These are phyloP conservation scores for Panthera uncia DNA, from an alignment of 2,113 vertebrate genomes.

Conservation along the genomic window DNA sequence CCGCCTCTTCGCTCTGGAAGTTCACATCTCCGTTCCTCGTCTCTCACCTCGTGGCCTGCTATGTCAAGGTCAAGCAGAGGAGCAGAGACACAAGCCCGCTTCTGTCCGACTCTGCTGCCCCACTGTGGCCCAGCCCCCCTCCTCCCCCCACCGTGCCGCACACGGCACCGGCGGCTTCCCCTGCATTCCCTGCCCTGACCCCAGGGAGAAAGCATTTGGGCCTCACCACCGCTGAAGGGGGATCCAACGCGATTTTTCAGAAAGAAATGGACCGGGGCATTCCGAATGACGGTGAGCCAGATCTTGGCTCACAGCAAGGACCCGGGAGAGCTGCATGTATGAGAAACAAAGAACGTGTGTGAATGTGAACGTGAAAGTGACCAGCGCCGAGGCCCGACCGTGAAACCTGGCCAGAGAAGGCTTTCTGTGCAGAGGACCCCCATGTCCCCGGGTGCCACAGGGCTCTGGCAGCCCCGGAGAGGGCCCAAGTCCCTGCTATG, in stretches of 20 bases:
- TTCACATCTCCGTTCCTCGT: not conserved
- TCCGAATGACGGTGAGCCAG: not conserved
- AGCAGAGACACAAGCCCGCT: not conserved
- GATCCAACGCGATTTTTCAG: not conserved
- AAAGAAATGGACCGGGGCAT: not conserved
- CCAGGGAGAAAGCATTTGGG: not conserved
- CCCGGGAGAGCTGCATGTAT: not conserved
- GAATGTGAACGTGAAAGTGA: constrained; percentile 36
- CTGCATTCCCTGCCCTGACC: not conserved
- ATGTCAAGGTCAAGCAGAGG: not conserved
- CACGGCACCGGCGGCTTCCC: fast-evolving
- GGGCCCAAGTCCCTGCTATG: not conserved
- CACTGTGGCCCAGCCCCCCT: not conserved
- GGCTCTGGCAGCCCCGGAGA: not conserved
- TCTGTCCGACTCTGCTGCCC: not conserved
- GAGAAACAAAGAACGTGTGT: constrained; percentile 43
- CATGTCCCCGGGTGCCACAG: fast-evolving
- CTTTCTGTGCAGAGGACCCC: not conserved
- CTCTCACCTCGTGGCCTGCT: not conserved
- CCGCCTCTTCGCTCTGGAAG: not conserved
- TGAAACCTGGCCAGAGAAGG: constrained; percentile 17
- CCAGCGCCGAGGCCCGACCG: not conserved
- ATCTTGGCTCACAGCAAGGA: not conserved
- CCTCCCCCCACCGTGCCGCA: no score
- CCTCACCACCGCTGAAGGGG: not conserved